Base-by-base conservation (phyloP, 2,888 invertebrate genomes). In the Orthosia incerta region DNA sequence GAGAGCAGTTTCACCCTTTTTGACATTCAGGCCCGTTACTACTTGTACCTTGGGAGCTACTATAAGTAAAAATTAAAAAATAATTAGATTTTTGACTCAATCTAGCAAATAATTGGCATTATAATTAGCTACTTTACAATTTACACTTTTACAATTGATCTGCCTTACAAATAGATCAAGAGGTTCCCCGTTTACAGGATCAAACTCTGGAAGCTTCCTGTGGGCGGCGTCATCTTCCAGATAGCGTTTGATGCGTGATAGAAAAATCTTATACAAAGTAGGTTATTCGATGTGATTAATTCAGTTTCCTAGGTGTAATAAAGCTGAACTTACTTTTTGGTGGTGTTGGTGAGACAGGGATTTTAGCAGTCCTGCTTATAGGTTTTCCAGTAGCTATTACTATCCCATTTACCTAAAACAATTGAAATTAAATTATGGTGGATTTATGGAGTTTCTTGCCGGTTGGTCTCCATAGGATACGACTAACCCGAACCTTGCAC, bases 301-400 rank as follows among this genome's bases (percentile, higher is more conserved):
- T n/a, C n/a, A n/a, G n/a, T n/a, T n/a, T n/a, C n/a, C n/a, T n/a
- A 13, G 13, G 20, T 20, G 20, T 55, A 9, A 55, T 20, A 45
- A 45, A 60, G 20, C 45, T 45, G 2, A 59, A 71, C 84, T 79
- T 79, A 86, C 86, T 18, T 65, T 48, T 71, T 3, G 73, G 73
- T 3, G 73, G 74, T 53, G 70, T 59, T 15, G 86, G 88, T 26
- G 87, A 76, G 18, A 87, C 31, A 2, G 86, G 85, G 9, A 87
- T 80, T 71, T 79, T 88, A 16, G 48, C 74, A 48, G 74, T 66
- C 53, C 88, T 76, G 50, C 5, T 73, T 26, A 87, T 80, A 13
- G 31, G 0, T 31, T 68, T 61, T 0, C 71, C 70, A 1, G 74
- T 72, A 18, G 57, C n/a, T 46, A 53, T 74, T 16, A 72, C 48